Percentiles rank a stretch among this genome's conserved stretches.
These are phyloP conservation scores for Ambastaia sidthimunki DNA, from an alignment of 2,797 vertebrate species.

Conservation along the genomic window DNA sequence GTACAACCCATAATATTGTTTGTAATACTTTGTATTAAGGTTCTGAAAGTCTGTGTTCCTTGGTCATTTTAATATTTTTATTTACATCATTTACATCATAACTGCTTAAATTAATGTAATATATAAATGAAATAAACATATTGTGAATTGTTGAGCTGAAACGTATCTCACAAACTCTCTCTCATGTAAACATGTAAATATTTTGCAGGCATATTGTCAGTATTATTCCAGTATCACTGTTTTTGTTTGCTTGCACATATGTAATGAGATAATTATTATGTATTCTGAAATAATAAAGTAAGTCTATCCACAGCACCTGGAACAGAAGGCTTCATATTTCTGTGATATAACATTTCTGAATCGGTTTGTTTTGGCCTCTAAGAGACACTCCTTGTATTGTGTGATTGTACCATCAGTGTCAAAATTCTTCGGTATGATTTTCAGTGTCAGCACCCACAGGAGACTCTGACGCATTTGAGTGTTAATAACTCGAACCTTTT, in stretches of 20 bases:
- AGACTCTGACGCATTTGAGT: neutral
- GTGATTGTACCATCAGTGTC: neutral
- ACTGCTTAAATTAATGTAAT: too few relatives aligned
- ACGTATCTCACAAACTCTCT: too few relatives aligned
- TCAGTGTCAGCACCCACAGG: neutral
- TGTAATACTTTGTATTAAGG: neutral
- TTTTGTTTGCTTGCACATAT: neutral
- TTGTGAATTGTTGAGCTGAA: too few relatives aligned
- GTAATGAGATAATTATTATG: neutral
- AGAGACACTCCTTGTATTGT: slow-evolving; percentile 40
- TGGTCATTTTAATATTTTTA: neutral
- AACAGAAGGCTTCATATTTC: slow-evolving; percentile 12
- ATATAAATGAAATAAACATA: too few relatives aligned
- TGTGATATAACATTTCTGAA: neutral
- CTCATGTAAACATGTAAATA: neutral
- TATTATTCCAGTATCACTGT: neutral
- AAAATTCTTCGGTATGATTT: slow-evolving; percentile 37
- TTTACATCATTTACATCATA: neutral
- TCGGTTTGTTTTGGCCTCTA: slow-evolving; percentile 4
- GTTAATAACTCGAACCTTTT: neutral
- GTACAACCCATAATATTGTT: neutral
- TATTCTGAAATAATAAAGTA: slow-evolving; percentile 1
- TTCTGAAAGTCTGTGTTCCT: too few relatives aligned
- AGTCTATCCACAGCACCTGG: neutral
- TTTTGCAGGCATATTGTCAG: neutral